Evolutionary conservation across 2,888 invertebrate species (phyloP).

Genomic region (Sinelater perroti): DNA sequence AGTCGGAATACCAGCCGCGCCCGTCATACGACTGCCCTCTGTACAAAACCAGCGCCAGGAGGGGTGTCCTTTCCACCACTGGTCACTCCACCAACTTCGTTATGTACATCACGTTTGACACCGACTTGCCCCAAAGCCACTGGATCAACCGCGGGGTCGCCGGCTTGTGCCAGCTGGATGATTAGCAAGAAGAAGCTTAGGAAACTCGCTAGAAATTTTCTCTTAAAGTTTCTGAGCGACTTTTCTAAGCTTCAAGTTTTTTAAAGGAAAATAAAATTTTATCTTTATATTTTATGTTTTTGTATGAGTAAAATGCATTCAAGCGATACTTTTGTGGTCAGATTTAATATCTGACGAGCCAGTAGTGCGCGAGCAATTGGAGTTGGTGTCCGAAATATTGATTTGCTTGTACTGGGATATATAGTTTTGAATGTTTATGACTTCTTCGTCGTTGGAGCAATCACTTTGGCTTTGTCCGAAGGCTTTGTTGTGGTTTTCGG

Average conservation of each 20-base stretch:
- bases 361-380: neutral
- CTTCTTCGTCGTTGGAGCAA: neutral
- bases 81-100: constrained; percentile 88
- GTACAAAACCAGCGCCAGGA: constrained; percentile 82
- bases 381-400: neutral
- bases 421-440: neutral
- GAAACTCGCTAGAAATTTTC: neutral
- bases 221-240: constrained; percentile 1
- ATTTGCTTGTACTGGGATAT: neutral
- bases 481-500: neutral
- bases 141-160: constrained; percentile 86
- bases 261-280: neutral
- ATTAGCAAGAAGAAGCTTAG: constrained; percentile 61
- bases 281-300: neutral
- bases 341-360: constrained; percentile 14
- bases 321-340: neutral
- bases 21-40: constrained; percentile 78
- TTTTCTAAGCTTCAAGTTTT: too few species aligned
- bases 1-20: constrained; percentile 64
- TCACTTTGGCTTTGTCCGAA: neutral
- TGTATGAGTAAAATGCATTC: too few species aligned
- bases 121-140: constrained; percentile 70
- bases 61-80: constrained; percentile 81
- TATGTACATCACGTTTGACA: constrained; percentile 73
- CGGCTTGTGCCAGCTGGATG: constrained; percentile 77